Percentiles rank a stretch among this genome's conserved stretches.
Evolutionary conservation across 2,113 vertebrate species (phyloP).

Genomic region (Lota lota): DNA sequence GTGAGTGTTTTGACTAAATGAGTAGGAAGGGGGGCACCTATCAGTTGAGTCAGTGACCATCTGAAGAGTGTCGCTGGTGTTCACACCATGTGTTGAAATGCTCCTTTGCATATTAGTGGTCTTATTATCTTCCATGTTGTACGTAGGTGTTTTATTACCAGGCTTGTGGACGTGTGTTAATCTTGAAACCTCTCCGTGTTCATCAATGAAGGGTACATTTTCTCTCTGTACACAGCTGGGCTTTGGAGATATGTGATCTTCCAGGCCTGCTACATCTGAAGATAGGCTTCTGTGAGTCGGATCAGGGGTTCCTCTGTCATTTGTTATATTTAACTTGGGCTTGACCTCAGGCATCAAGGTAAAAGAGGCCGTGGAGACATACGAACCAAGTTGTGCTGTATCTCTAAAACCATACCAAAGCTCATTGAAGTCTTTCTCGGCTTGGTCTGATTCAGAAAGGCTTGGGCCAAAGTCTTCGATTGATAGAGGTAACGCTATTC

Average conservation of each 20-base stretch:
- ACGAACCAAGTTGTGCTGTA: slow-evolving; percentile 12
- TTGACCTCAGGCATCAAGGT: slow-evolving; percentile 9
- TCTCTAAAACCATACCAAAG: slow-evolving; percentile 44
- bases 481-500: slow-evolving; percentile 33
- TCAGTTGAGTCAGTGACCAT: slow-evolving; percentile 58
- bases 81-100: slow-evolving; percentile 8
- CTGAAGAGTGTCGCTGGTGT: neutral
- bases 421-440: slow-evolving; percentile 58
- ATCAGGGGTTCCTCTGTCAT: slow-evolving; percentile 10
- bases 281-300: slow-evolving; percentile 23
- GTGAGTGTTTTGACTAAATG: slow-evolving; percentile 22
- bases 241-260: slow-evolving; percentile 20
- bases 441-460: slow-evolving; percentile 57
- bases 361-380: slow-evolving; percentile 7
- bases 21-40: slow-evolving; percentile 3
- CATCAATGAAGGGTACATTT: slow-evolving; percentile 60
- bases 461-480: slow-evolving; percentile 58
- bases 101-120: neutral
- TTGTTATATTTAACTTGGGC: slow-evolving; percentile 15
- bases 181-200: slow-evolving; percentile 18
- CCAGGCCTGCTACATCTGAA: slow-evolving; percentile 15
- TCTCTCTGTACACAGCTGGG: slow-evolving; percentile 7
- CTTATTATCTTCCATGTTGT: slow-evolving; percentile 34
- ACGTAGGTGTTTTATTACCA: slow-evolving; percentile 11
- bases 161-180: slow-evolving; percentile 2